Percentiles rank a stretch among this genome's conserved stretches.
phyloP scores from a whole-genome alignment of 1,140 invertebrate species.

The Neodiprion fabricii region DNA sequence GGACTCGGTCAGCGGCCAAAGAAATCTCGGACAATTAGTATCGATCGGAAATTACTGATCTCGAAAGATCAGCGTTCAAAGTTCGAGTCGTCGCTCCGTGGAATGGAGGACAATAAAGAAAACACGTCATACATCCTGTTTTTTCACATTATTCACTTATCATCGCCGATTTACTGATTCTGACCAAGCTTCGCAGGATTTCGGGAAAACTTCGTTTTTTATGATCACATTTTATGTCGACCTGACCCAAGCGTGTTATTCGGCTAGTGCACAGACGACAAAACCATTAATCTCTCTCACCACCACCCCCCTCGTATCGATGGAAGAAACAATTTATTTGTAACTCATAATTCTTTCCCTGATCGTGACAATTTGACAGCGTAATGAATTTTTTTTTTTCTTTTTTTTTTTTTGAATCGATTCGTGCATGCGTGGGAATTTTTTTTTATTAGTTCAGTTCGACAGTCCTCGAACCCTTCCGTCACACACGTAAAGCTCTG shows the following conservation, averaged over 20 bases:
- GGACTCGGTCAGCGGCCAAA: neutral
- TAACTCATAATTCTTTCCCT: neutral
- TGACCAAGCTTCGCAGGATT: too few species aligned
- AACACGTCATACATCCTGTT: too few species aligned
- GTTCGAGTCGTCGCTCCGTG: too few species aligned
- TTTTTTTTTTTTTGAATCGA: too few species aligned
- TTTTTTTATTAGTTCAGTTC: too few species aligned
- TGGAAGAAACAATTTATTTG: constrained; percentile 1
- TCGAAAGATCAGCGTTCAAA: neutral
- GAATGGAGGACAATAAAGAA: too few species aligned
- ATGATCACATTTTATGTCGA: neutral
- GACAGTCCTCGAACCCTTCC: too few species aligned
- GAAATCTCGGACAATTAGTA: neutral
- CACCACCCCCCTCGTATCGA: neutral
- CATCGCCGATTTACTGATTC: too few species aligned
- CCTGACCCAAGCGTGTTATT: neutral
- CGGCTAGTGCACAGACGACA: neutral
- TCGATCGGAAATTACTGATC: neutral
- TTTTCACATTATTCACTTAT: too few species aligned
- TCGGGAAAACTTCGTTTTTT: neutral
- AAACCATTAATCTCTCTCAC: neutral
- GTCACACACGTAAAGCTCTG: too few species aligned
- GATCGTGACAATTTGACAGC: neutral
- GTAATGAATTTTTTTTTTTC: too few species aligned
- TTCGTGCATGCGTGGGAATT: too few species aligned